These are phyloP conservation scores for Pristis pectinata DNA, from an alignment of 2,797 vertebrate genomes.

Conservation along the genomic window DNA sequence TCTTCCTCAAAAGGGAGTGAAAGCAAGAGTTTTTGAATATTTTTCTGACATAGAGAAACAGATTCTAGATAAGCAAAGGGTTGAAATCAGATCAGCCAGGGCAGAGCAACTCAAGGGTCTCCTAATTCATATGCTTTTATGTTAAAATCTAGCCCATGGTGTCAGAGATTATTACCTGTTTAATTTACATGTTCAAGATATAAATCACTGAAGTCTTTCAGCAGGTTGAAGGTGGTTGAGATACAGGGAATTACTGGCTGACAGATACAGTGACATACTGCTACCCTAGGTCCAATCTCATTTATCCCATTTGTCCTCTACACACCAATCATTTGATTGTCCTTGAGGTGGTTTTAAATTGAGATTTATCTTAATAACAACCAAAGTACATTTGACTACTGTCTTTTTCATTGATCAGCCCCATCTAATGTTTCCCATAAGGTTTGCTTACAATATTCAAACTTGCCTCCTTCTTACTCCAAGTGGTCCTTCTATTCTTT, in stretches of 20 bases:
- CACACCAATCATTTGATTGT: background rate
- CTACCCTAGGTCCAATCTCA: background rate
- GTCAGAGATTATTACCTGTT: background rate
- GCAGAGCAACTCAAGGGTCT: no score
- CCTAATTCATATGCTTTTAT: no score
- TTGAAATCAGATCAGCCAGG: no score
- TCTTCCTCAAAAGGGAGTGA: no score
- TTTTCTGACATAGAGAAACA: no score
- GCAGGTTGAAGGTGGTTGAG: background rate
- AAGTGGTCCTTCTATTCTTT: background rate
- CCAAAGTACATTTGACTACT: background rate
- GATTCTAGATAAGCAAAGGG: no score
- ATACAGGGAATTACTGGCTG: background rate
- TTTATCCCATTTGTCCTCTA: background rate
- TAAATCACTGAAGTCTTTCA: background rate
- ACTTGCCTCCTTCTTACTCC: background rate
- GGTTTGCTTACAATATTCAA: background rate
- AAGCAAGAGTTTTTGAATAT: no score
- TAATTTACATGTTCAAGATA: background rate
- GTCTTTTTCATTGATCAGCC: background rate
- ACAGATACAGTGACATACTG: background rate
- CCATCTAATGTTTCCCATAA: background rate
- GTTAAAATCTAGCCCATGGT: no score
- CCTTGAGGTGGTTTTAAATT: background rate
- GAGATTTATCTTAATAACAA: constrained; percentile 5